phyloP scores from a whole-genome alignment of 2,113 vertebrate genomes.

The Chionis minor region DNA sequence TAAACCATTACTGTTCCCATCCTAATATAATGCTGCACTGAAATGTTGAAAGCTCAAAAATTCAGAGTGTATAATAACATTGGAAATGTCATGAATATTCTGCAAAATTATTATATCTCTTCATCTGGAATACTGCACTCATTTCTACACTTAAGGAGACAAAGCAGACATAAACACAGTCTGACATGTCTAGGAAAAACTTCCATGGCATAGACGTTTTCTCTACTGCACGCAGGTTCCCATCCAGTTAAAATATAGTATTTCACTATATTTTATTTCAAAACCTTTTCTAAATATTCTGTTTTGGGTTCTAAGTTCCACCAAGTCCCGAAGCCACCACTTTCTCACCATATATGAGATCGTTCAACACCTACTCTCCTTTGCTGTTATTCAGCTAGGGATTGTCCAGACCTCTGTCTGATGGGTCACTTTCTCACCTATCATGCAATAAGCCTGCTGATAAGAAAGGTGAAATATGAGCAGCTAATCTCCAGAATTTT shows the following conservation, averaged over 20 bases:
- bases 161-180: not conserved
- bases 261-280: not conserved
- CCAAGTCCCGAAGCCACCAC: not conserved
- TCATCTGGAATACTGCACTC: not conserved
- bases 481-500: not conserved
- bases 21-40: not conserved
- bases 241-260: not conserved
- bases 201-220: not conserved
- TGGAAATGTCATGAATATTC: not conserved
- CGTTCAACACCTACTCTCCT: not conserved
- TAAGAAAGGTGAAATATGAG: not conserved
- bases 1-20: not conserved
- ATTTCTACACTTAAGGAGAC: not conserved
- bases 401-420: not conserved
- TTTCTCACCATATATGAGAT: not conserved
- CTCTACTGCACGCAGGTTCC: not conserved
- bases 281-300: not conserved
- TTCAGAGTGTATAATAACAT: not conserved
- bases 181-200: not conserved
- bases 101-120: not conserved
- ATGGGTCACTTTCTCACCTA: not conserved
- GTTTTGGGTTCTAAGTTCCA: not conserved
- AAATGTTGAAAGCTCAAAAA: not conserved
- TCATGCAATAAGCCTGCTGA: not conserved
- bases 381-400: not conserved